A percentile compares a stretch with the other conserved stretches of the same genome.
Conservation (phyloP, 1,140 invertebrate species). For the Conopomorpha cramerella region DNA sequence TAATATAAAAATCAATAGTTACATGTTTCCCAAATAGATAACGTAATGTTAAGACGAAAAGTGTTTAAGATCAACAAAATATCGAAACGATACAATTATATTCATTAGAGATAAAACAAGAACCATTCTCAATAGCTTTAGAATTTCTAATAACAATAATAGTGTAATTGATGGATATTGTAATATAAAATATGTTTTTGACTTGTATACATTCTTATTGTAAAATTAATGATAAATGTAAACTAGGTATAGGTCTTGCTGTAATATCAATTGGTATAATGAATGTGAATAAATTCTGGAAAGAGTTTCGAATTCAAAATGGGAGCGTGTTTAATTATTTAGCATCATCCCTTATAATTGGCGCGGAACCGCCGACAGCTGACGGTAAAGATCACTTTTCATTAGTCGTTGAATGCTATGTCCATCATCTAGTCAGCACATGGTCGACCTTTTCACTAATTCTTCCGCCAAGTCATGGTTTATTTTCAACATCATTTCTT, state of each 20-base stretch:
- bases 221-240: slow-evolving; percentile 47
- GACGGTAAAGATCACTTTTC: slow-evolving; percentile 57
- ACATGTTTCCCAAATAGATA: no score
- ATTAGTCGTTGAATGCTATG: slow-evolving; percentile 55
- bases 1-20: no score
- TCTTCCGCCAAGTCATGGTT: slow-evolving; percentile 37
- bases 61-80: no score
- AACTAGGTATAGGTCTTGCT: slow-evolving; percentile 48
- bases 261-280: slow-evolving; percentile 49
- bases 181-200: slow-evolving; percentile 57
- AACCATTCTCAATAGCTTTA: slow-evolving; percentile 53
- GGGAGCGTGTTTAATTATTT: slow-evolving; percentile 41
- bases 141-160: slow-evolving; percentile 34
- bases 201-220: slow-evolving; percentile 56
- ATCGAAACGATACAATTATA: slow-evolving; percentile 13
- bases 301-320: slow-evolving; percentile 32
- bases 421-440: slow-evolving; percentile 54
- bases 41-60: no score
- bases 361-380: slow-evolving; percentile 48
- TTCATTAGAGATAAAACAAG: slow-evolving; percentile 32
- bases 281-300: slow-evolving; percentile 56
- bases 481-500: slow-evolving; percentile 23
- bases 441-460: slow-evolving; percentile 45
- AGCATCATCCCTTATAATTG: slow-evolving; percentile 35
- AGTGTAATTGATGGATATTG: slow-evolving; percentile 47